A percentile compares a stretch with the other conserved stretches of the same genome.
Conservation (phyloP, 2,797 vertebrate species). For the Lateolabrax maculatus region DNA sequence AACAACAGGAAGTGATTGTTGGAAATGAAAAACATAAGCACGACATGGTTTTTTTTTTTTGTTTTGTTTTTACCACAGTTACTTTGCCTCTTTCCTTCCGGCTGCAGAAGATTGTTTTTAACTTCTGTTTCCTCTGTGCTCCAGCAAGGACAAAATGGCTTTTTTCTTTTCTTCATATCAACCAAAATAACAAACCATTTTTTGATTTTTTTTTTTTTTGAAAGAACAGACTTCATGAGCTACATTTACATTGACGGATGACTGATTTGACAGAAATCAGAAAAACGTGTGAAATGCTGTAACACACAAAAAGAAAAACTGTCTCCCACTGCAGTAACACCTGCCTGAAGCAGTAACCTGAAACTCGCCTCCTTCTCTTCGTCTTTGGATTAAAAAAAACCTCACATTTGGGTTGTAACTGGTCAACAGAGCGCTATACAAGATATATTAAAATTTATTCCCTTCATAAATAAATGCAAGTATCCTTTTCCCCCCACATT, state of each 20-base stretch:
- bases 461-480: slow-evolving; percentile 90
- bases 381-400: slow-evolving; percentile 51
- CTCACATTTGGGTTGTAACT: slow-evolving; percentile 81
- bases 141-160: slow-evolving; percentile 44
- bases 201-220: not conserved
- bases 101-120: slow-evolving; percentile 11
- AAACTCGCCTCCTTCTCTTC: slow-evolving; percentile 52
- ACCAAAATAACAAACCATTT: slow-evolving; percentile 34
- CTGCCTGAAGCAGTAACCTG: slow-evolving; percentile 83
- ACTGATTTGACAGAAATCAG: slow-evolving; percentile 44
- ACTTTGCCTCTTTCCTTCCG: slow-evolving; percentile 48
- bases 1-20: slow-evolving; percentile 49
- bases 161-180: slow-evolving; percentile 58
- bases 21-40: slow-evolving; percentile 54
- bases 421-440: slow-evolving; percentile 80
- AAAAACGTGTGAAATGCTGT: slow-evolving; percentile 71
- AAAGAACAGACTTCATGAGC: slow-evolving; percentile 48
- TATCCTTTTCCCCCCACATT: slow-evolving; percentile 71
- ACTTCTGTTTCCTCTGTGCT: slow-evolving; percentile 28
- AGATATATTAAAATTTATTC: slow-evolving; percentile 90
- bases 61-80: slow-evolving; percentile 79
- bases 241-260: slow-evolving; percentile 46
- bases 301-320: slow-evolving; percentile 67
- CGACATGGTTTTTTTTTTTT: slow-evolving; percentile 25
- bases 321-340: slow-evolving; percentile 81